These are phyloP conservation scores for Hypomecis punctinalis DNA, from an alignment of 2,888 invertebrate species.

Conservation along the genomic window DNA sequence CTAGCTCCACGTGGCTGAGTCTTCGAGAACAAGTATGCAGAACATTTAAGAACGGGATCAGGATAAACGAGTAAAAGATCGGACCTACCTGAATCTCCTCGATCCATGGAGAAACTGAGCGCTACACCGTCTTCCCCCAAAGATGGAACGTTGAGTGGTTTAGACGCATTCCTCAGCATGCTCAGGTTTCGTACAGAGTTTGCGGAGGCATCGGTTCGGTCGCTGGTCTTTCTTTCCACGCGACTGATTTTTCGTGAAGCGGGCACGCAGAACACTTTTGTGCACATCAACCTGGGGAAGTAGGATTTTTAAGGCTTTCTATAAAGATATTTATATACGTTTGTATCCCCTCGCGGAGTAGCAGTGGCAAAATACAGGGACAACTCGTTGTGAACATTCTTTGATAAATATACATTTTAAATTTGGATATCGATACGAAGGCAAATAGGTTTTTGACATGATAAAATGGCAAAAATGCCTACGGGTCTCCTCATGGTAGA, in stretches of 20 bases:
- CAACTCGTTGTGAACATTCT: no score
- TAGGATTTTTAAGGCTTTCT: neutral
- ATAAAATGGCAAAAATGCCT: no score
- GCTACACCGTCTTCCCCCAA: slow-evolving; percentile 71
- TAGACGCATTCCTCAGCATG: slow-evolving; percentile 54
- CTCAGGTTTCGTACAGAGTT: slow-evolving; percentile 28
- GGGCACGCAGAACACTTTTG: slow-evolving; percentile 86
- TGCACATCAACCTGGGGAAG: slow-evolving; percentile 80
- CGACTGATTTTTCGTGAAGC: slow-evolving; percentile 63
- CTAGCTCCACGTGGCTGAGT: slow-evolving; percentile 61
- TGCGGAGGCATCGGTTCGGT: slow-evolving; percentile 39
- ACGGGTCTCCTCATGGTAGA: no score
- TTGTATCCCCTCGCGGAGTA: no score
- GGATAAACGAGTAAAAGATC: neutral
- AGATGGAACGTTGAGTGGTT: slow-evolving; percentile 66
- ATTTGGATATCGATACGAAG: no score
- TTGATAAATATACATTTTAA: no score
- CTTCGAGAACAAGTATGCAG: slow-evolving; percentile 78
- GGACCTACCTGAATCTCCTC: slow-evolving; percentile 76
- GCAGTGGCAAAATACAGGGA: no score
- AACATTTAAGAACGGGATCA: slow-evolving; percentile 71
- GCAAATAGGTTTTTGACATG: no score
- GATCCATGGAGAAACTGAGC: slow-evolving; percentile 74
- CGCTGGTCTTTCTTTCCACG: slow-evolving; percentile 57
- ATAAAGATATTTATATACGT: no score